Base-by-base conservation (phyloP, 2,113 vertebrate species). In the Uria aalge region DNA sequence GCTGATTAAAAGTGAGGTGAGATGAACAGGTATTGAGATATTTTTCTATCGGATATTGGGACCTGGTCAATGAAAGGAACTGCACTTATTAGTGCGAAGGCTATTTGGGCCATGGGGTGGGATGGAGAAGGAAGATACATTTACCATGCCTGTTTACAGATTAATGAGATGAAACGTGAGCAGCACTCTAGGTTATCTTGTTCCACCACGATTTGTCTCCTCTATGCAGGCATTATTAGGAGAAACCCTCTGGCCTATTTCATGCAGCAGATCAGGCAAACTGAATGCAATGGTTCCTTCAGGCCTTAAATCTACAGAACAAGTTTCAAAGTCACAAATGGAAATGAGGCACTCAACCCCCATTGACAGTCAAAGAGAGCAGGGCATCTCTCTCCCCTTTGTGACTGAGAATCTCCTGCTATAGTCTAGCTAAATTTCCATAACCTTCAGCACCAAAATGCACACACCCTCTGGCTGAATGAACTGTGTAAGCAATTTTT, bases 401-500 rank as follows among this genome's bases (percentile, higher is more conserved):
- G n/a, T 85, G 63, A 48, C 92, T 93, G 68, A 92, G 94, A 94
- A 91, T 85, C 72, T 84, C 36, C 63, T 85, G 22, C 74, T 85
- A 23, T 73, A 94, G 63, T 73, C 78, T 95, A 36, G 30, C 22
- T 93, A 93, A 87, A 90, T 92, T 97, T 94, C 55, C 82, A 92
- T 93, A 96, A 95, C 79, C 69, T 93, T 95, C 85, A 92, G 77
- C n/a, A 48, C 74, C 27, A 81, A 85, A 88, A 81, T 43, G 27
- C 48, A 69, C 5, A 83, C 62, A 24, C 47, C 64, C 66, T 91
- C 23, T 92, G 68, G 80, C 69, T 90, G 92, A 95, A 83, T 85
- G 62, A 85, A 93, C 19, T 73, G 45, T 90, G 62, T 82, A 94
- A 97, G 92, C 73, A 87, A 82, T 29, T 57, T 96, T 94, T 96